Evolutionary conservation across 2,797 vertebrate genomes (phyloP).

Genomic region (Centropyge bicolor): DNA sequence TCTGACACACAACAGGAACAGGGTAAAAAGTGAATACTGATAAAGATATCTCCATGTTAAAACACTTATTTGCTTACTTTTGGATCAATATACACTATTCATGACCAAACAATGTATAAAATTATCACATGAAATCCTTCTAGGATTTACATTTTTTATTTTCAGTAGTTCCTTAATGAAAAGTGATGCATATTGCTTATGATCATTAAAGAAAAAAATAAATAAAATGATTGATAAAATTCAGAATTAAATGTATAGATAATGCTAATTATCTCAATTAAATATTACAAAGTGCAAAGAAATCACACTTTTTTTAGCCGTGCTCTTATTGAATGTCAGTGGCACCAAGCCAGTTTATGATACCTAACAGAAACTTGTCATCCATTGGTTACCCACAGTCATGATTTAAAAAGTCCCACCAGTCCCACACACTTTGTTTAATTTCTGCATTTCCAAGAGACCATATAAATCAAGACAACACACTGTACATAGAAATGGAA

Average conservation of each 20-base stretch:
- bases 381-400: neutral
- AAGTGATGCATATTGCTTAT: neutral
- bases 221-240: neutral
- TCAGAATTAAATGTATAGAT: neutral
- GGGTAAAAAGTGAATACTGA: neutral
- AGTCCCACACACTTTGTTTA: neutral
- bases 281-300: neutral
- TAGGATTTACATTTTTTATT: neutral
- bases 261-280: neutral
- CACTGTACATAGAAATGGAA: neutral
- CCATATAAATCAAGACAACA: neutral
- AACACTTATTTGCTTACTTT: neutral
- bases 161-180: neutral
- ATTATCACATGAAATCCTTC: slow-evolving; percentile 1
- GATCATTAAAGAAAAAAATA: neutral
- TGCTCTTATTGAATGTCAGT: too few relatives aligned
- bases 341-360: neutral
- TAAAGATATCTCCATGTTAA: neutral
- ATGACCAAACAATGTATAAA: neutral
- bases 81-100: neutral
- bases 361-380: neutral
- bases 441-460: neutral
- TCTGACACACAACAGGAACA: neutral
- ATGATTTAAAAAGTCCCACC: neutral
- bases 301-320: neutral